Base-by-base conservation (phyloP, 64 coral and sea anemone species). In the Cladopsammia gracilis region DNA sequence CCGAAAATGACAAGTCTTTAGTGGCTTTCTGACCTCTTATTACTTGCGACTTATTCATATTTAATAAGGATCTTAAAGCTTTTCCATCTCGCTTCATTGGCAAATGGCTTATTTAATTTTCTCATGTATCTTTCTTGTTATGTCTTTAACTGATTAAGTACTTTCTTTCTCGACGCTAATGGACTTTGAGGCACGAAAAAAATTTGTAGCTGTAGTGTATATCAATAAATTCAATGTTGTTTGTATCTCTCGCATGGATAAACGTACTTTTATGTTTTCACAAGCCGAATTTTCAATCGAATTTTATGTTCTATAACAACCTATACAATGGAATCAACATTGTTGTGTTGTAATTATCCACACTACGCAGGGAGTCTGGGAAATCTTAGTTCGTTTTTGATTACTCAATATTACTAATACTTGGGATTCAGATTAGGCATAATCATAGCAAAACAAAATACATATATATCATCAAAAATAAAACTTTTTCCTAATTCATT, bases 91-190 rank as follows among this genome's bases (percentile, higher is more conserved):
- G 64, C 71, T 89, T 94, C 92, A 93, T 91, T 94, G 92, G 96
- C 74, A 94, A 97, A 97, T 97, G 96, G 91, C 76, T 90, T 97
- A 97, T 97, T 94, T 97, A 94, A 97, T 94, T 97, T 97, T 91
- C 75, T 70, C 75, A 91, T 97, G 85, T 94, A 91, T 94, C 92
- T 88, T 90, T 62, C 77, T 97, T 94, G 92, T 97, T 97, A 93
- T 96, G 92, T 94, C 92, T 94, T 90, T 84, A 87, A 91, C 76
- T 91, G 92, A 97, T 97, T 97, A 93, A 84, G 62, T 64, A 50
- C 59, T 84, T 84, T 84, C 64, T 57, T 68, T 84, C 80, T 50
- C 24, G 5, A 11, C 20, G 7, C 80, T 84, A 84, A 84, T 84
- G 80, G 62, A 51, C 16, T 23, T 80, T 50, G 62, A 50, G 61